Evolutionary conservation across 2,888 invertebrate species (phyloP), one percentile per base, ranked within the genome.

Genomic region (Ectemnius cavifrons): DNA sequence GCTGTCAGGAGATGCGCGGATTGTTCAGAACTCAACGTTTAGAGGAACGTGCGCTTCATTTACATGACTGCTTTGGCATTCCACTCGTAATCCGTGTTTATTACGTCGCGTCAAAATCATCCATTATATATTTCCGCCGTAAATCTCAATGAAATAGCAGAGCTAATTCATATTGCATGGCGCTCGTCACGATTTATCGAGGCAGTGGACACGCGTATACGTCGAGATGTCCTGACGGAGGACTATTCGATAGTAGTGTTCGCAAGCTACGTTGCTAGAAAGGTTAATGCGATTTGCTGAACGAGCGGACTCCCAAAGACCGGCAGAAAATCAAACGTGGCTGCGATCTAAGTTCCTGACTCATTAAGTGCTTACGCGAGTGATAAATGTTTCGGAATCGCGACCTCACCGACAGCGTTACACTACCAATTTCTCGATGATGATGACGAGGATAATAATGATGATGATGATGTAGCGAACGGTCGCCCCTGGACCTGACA

Each of bases 311-410:
- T 6, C 6, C 37, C 8, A 37, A 37, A 37, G 37, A 37, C 37
- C 37, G 37, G 37, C 1, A 37, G 37, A 37, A 37, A 37, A 37
- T 37, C 37, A 37, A 37, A 37, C 37, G 37, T 27, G 56, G 37
- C 49, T 46, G 5, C 56, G 57, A 60, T 63, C 49, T 18, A 66
- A 66, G 69, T 67, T 59, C 20, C 16, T 56, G 45, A 11, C 37
- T 74, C 63, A 74, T 74, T 69, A 63, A 65, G 68, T 63, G 58
- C 58, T 75, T 73, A 69, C 57, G 56, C 23, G 45, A 52, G 47
- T 28, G 52, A 47, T 4, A 47, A 62, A 58, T 28, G 57, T 61
- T 74, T 75, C 57, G 69, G 13, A 52, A 62, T 66, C 73, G 59
- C 63, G 65, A 18, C 27, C 61, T 20, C 16, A 46, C 59, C 37